Percentiles rank a stretch among this genome's conserved stretches.
Evolutionary conservation across 2,888 invertebrate genomes (phyloP).

Genomic region (Cephalotes varians): DNA sequence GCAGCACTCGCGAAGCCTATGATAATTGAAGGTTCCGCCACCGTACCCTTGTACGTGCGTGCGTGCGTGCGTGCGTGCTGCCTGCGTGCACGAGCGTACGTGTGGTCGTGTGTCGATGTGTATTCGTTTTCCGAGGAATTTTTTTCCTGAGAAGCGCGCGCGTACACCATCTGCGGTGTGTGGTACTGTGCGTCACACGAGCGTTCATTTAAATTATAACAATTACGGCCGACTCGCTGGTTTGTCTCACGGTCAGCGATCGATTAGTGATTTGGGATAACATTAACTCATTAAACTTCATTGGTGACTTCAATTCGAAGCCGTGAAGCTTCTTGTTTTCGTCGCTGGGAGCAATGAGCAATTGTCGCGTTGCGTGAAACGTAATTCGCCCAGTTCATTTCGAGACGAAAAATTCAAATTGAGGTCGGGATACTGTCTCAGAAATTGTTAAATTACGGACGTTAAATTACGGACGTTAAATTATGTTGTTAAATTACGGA

Average conservation of each 20-base stretch:
- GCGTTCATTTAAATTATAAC: slow-evolving; percentile 58
- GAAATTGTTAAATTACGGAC: slow-evolving; percentile 5
- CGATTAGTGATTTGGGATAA: slow-evolving; percentile 29
- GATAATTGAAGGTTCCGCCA: slow-evolving; percentile 67
- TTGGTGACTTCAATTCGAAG: slow-evolving; percentile 14
- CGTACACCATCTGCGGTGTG: not conserved
- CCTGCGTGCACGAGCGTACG: slow-evolving; percentile 9
- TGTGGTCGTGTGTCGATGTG: slow-evolving; percentile 35
- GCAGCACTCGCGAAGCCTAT: slow-evolving; percentile 57
- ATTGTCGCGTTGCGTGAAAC: slow-evolving; percentile 17
- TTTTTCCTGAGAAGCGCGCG: slow-evolving; percentile 32
- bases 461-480: not conserved
- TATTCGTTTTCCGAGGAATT: slow-evolving; percentile 56
- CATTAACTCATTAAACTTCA: slow-evolving; percentile 24
- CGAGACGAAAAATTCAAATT: slow-evolving; percentile 3
- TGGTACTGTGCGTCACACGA: slow-evolving; percentile 46
- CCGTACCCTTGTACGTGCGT: slow-evolving; percentile 24
- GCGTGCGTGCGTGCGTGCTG: slow-evolving; percentile 9
- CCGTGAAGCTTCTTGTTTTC: not conserved
- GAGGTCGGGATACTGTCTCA: slow-evolving; percentile 1
- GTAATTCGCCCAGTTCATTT: slow-evolving; percentile 15
- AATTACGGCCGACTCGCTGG: slow-evolving; percentile 4
- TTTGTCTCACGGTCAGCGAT: slow-evolving; percentile 42
- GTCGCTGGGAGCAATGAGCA: slow-evolving; percentile 8
- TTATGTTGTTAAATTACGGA: not conserved